A percentile compares a stretch with the other conserved stretches of the same genome.
phyloP scores from a whole-genome alignment of 2,113 vertebrate genomes.

The Vidua macroura region DNA sequence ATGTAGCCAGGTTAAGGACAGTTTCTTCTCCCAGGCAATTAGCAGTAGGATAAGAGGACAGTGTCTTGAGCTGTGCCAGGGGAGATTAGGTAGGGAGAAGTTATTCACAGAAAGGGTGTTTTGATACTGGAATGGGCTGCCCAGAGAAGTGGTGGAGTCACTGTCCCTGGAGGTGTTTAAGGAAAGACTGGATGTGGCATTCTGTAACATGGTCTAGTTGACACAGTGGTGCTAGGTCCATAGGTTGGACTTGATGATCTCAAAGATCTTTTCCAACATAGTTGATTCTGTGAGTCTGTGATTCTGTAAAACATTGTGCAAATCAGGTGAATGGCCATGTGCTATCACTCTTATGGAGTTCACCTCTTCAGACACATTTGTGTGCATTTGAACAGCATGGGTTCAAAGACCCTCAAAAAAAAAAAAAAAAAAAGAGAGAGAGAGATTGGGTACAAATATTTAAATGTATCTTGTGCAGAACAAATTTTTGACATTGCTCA shows the following conservation, averaged over 20 bases:
- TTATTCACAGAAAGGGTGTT: background rate
- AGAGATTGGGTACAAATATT: background rate
- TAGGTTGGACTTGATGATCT: background rate
- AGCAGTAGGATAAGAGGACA: background rate
- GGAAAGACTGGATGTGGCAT: background rate
- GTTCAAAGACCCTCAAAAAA: background rate
- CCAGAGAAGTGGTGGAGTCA: background rate
- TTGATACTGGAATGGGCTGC: background rate
- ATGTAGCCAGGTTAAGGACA: background rate
- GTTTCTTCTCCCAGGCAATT: background rate
- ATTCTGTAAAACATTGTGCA: background rate
- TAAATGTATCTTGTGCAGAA: background rate
- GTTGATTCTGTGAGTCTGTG: background rate
- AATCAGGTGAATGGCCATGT: background rate
- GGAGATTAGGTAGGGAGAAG: background rate
- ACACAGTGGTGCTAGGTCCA: fast-evolving
- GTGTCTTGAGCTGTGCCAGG: background rate
- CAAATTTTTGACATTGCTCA: background rate
- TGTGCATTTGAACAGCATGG: background rate
- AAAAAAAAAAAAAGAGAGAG: background rate
- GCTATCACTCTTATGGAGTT: background rate
- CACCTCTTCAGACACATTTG: background rate
- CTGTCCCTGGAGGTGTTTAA: background rate
- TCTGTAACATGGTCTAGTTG: background rate
- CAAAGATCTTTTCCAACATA: background rate